These are phyloP conservation scores for Gymnoscelis rufifasciata DNA, from an alignment of 2,888 invertebrate genomes.

Conservation along the genomic window DNA sequence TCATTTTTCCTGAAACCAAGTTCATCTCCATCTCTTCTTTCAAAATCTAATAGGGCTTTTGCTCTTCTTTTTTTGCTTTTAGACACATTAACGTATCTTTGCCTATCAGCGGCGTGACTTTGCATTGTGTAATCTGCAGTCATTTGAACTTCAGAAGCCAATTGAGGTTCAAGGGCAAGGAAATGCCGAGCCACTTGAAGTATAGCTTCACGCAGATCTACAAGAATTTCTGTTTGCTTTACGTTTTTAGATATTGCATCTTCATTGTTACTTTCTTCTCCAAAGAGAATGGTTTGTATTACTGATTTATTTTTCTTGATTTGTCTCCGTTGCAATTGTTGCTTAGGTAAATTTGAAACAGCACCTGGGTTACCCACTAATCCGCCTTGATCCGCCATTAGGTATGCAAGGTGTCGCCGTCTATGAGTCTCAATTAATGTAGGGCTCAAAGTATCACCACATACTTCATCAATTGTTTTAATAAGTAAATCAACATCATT, in stretches of 20 bases:
- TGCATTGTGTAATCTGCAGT: constrained; percentile 97
- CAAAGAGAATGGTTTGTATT: constrained; percentile 91
- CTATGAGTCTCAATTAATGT: constrained; percentile 93
- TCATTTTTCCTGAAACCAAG: constrained; percentile 99
- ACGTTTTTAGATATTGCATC: constrained; percentile 97
- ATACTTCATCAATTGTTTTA: constrained; percentile 83
- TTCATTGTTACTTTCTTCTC: constrained; percentile 87
- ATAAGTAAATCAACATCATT: constrained; percentile 94
- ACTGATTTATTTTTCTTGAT: constrained; percentile 94
- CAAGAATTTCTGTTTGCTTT: constrained; percentile 97
- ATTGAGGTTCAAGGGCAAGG: constrained; percentile 93
- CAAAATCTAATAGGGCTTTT: constrained; percentile 97
- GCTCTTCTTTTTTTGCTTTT: constrained; percentile 92
- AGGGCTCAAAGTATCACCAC: constrained; percentile 90
- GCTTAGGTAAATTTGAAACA: constrained; percentile 94
- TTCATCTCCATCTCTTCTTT: constrained; percentile 98
- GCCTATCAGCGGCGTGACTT: constrained; percentile 95
- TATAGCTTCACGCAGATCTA: constrained; percentile 98
- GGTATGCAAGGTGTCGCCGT: constrained; percentile 93
- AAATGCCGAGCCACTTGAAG: constrained; percentile 95
- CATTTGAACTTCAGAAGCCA: constrained; percentile 86
- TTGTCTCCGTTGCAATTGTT: constrained; percentile 91
- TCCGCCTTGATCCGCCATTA: constrained; percentile 98
- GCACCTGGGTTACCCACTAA: constrained; percentile 94
- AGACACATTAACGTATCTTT: constrained; percentile 96